A percentile compares a stretch with the other conserved stretches of the same genome.
These are phyloP conservation scores for Alaudala cheleensis DNA, from an alignment of 2,113 vertebrate genomes.

Conservation along the genomic window DNA sequence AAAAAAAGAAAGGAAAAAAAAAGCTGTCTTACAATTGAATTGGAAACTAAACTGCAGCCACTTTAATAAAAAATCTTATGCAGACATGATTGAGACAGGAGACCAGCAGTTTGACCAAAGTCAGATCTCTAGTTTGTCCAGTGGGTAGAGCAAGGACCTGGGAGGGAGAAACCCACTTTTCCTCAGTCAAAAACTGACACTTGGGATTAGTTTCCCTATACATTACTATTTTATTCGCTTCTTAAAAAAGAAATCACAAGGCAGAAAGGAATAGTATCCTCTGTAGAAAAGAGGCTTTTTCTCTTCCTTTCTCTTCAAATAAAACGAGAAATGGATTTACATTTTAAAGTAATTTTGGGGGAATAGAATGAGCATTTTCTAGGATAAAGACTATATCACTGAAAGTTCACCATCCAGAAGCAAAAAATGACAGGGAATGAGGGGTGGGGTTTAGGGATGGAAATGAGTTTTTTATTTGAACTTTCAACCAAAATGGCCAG, in stretches of 20 bases:
- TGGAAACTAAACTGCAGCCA: not conserved
- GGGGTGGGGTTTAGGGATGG: fast-evolving
- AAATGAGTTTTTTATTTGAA: not conserved
- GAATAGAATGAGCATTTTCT: not conserved
- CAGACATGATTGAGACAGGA: not conserved
- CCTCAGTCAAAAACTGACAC: not conserved
- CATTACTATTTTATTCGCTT: not conserved
- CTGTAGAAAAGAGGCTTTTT: not conserved
- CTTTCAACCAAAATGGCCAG: not conserved
- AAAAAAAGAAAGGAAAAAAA: not conserved
- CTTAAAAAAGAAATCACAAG: not conserved
- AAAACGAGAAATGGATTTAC: not conserved
- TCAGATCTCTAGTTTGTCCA: not conserved
- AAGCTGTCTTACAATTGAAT: not conserved
- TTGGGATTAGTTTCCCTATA: not conserved
- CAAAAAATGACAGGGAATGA: not conserved
- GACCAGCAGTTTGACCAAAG: not conserved
- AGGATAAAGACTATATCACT: not conserved
- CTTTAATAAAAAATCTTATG: not conserved
- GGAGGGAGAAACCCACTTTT: not conserved
- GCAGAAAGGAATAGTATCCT: not conserved
- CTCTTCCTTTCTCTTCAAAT: not conserved
- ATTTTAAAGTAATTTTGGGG: not conserved
- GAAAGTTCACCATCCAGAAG: not conserved
- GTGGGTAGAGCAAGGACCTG: not conserved